Evolutionary conservation across 2,797 vertebrate species (phyloP).

Genomic region (Coendou prehensilis): DNA sequence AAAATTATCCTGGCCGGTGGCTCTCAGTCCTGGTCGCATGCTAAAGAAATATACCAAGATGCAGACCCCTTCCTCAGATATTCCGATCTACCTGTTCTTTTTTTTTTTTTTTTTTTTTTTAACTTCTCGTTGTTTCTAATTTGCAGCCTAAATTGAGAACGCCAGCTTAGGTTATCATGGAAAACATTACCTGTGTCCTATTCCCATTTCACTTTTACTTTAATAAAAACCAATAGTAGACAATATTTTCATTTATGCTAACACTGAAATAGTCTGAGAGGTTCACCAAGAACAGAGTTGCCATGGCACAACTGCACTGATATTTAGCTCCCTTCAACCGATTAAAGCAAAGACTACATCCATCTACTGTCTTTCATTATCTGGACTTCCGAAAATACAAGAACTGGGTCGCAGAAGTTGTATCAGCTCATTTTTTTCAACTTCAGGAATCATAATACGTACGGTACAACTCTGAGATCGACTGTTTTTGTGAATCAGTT

Average conservation of each 20-base stretch:
- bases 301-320: background rate
- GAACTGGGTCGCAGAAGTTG: background rate
- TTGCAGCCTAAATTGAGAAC: slow-evolving; percentile 20
- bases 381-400: background rate
- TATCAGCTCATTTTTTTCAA: slow-evolving; percentile 38
- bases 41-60: background rate
- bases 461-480: slow-evolving; percentile 18
- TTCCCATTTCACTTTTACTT: slow-evolving; percentile 48
- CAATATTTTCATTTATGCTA: slow-evolving; percentile 58
- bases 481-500: slow-evolving; percentile 13
- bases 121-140: slow-evolving; percentile 43
- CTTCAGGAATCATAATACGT: slow-evolving; percentile 16
- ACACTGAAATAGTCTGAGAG: slow-evolving; percentile 23
- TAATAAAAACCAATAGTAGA: slow-evolving; percentile 56
- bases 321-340: slow-evolving; percentile 6
- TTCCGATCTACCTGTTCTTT: slow-evolving; percentile 43
- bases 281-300: background rate
- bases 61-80: background rate
- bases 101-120: background rate
- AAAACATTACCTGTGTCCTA: slow-evolving; percentile 30
- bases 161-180: slow-evolving; percentile 34
- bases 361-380: background rate
- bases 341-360: slow-evolving; percentile 45
- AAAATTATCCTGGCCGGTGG: background rate
- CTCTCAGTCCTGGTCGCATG: background rate